Percentiles rank a stretch among this genome's conserved stretches.
Evolutionary conservation across 92 coral and sea anemone species (phyloP).

Genomic region (Zoanthus sansibaricus): DNA sequence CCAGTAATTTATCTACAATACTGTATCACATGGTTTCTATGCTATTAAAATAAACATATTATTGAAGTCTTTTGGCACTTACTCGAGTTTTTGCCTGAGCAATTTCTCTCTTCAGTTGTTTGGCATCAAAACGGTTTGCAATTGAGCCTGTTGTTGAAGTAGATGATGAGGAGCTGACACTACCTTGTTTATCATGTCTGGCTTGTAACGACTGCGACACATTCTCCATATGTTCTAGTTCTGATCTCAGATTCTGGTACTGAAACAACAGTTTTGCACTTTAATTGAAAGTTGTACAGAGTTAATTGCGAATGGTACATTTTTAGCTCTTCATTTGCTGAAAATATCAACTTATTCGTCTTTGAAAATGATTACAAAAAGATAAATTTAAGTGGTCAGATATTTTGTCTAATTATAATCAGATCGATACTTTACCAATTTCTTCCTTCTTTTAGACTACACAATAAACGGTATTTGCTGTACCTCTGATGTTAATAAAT

Average conservation of each 20-base stretch:
- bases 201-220: slow-evolving; percentile 41
- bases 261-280: neutral
- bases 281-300: neutral
- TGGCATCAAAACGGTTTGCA: slow-evolving; percentile 80
- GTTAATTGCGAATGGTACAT: no score
- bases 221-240: slow-evolving; percentile 81
- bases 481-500: no score
- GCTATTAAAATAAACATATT: neutral
- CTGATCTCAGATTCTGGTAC: slow-evolving; percentile 84
- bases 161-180: slow-evolving; percentile 80
- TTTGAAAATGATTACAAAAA: no score
- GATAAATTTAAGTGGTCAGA: no score
- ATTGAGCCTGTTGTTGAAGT: slow-evolving; percentile 82
- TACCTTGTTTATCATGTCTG: slow-evolving; percentile 73
- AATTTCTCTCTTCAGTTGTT: slow-evolving; percentile 88
- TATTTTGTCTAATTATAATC: no score
- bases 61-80: neutral
- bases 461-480: no score
- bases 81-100: slow-evolving; percentile 91
- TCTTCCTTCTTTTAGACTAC: no score
- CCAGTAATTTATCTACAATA: no score
- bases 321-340: no score
- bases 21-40: neutral
- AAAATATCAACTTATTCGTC: no score
- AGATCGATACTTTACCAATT: no score